These are phyloP conservation scores for Corythaixoides concolor DNA, from an alignment of 2,113 vertebrate species.

Conservation along the genomic window DNA sequence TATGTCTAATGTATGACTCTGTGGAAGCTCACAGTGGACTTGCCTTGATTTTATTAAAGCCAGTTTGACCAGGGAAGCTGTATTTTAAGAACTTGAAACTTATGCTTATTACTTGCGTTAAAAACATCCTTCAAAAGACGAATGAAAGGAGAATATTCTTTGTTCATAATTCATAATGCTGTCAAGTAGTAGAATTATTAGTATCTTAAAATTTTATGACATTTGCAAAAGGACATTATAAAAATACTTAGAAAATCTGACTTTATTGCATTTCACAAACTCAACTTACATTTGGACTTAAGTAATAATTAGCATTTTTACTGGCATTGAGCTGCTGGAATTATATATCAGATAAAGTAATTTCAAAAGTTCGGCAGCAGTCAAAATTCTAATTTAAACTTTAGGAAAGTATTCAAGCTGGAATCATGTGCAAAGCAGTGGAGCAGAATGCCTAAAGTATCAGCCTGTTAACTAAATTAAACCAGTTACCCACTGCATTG, in stretches of 20 bases:
- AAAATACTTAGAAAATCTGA: slow-evolving; percentile 55
- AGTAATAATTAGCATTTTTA: slow-evolving; percentile 65
- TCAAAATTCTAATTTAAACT: slow-evolving; percentile 66
- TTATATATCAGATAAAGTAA: slow-evolving; percentile 59
- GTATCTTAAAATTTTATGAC: slow-evolving; percentile 67
- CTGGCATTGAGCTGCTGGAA: slow-evolving; percentile 21
- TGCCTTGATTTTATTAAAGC: not conserved
- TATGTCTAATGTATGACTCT: not conserved
- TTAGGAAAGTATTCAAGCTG: slow-evolving; percentile 30
- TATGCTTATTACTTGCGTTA: slow-evolving; percentile 40
- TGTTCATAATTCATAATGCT: slow-evolving; percentile 63
- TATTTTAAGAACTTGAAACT: slow-evolving; percentile 7
- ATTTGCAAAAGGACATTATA: slow-evolving; percentile 53
- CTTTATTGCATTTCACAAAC: slow-evolving; percentile 65
- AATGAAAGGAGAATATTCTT: slow-evolving; percentile 25
- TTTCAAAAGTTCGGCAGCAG: slow-evolving; percentile 55
- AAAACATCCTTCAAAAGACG: slow-evolving; percentile 23
- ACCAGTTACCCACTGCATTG: not conserved
- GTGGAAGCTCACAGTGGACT: not conserved
- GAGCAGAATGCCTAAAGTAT: not conserved
- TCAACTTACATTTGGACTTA: slow-evolving; percentile 45
- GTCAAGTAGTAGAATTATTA: slow-evolving; percentile 56
- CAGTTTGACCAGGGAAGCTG: not conserved
- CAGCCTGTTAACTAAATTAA: not conserved
- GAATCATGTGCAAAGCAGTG: not conserved